These are phyloP conservation scores for Phania funesta DNA, from an alignment of 2,888 invertebrate species.

Conservation along the genomic window DNA sequence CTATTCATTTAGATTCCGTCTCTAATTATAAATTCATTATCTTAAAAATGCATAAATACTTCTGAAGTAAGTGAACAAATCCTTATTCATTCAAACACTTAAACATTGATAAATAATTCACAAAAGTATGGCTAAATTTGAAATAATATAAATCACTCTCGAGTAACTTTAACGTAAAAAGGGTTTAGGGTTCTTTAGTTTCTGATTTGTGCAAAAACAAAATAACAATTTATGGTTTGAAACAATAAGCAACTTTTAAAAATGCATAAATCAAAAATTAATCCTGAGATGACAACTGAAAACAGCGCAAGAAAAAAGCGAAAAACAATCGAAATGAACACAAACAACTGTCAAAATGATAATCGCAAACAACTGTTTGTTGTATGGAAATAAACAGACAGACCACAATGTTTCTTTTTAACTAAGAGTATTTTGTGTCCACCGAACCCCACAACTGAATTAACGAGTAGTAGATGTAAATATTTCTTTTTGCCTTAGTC, in stretches of 20 bases:
- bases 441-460: conserved; percentile 19
- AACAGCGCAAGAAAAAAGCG: conserved; percentile 69
- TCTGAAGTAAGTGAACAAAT: not conserved
- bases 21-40: not conserved
- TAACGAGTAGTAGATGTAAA: conserved; percentile 7
- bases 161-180: conserved; percentile 25
- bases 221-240: conserved; percentile 73
- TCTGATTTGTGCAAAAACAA: conserved; percentile 16
- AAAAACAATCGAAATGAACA: conserved; percentile 56
- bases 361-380: conserved; percentile 78
- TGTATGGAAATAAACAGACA: conserved; percentile 55
- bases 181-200: conserved; percentile 12
- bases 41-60: not conserved
- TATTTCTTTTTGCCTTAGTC: not conserved
- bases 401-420: conserved; percentile 14
- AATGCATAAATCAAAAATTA: conserved; percentile 76
- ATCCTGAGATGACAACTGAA: conserved; percentile 68
- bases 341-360: conserved; percentile 75
- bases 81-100: conserved; percentile 55
- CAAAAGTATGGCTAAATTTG: conserved; percentile 49
- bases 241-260: conserved; percentile 79
- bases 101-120: not conserved
- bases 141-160: conserved; percentile 58
- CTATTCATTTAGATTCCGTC: not conserved
- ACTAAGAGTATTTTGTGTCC: conserved; percentile 19